Percentiles rank a stretch among this genome's conserved stretches.
phyloP scores from a whole-genome alignment of 2,797 vertebrate species.

The Ceryle rudis region DNA sequence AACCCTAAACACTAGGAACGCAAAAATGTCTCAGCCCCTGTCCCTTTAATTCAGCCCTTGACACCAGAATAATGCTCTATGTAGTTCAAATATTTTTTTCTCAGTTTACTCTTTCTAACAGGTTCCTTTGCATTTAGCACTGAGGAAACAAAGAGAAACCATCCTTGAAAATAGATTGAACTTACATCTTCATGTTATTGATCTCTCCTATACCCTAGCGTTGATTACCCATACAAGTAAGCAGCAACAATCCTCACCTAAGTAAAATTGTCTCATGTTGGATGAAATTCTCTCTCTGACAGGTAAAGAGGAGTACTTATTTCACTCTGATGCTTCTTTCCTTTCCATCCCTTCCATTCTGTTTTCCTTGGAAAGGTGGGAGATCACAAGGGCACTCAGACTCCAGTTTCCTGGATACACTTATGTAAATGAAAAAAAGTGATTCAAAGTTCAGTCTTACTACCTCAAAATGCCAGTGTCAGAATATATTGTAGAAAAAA shows the following conservation, averaged over 20 bases:
- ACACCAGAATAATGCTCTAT: background rate
- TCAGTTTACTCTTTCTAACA: background rate
- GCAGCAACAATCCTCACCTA: background rate
- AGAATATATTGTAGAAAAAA: background rate
- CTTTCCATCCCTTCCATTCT: background rate
- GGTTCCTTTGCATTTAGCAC: background rate
- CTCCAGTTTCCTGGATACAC: background rate
- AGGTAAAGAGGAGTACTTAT: background rate
- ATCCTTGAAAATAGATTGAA: background rate
- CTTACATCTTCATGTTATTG: background rate
- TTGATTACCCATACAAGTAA: background rate
- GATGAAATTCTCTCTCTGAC: background rate
- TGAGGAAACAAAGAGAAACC: background rate
- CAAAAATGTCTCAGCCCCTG: background rate
- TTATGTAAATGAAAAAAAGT: background rate
- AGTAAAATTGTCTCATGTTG: background rate
- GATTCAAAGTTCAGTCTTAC: background rate
- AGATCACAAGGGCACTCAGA: background rate
- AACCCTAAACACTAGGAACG: background rate
- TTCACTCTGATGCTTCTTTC: background rate
- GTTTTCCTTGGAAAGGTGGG: background rate
- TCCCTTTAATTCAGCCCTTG: background rate
- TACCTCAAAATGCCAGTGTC: background rate
- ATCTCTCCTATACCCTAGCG: background rate
- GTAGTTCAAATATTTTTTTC: background rate